A percentile compares a stretch with the other conserved stretches of the same genome.
Conservation (phyloP, 2,888 invertebrate genomes). For the Epistrophe grossulariae region DNA sequence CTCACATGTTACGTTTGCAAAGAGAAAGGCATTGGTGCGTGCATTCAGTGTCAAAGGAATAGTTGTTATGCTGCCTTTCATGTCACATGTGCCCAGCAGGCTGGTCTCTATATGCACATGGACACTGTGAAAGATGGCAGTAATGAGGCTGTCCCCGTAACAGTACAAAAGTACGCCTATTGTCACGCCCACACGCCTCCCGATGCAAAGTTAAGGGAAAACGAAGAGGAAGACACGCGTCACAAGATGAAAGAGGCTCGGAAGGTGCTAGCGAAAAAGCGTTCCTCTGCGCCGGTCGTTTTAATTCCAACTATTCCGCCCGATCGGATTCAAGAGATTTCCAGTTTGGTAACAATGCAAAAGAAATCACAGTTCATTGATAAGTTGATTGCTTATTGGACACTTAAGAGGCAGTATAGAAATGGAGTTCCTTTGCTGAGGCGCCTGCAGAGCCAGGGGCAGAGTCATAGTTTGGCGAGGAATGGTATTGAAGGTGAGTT, state of each 20-base stretch:
- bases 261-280: slow-evolving; percentile 93
- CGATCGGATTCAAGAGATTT: slow-evolving; percentile 94
- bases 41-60: slow-evolving; percentile 98
- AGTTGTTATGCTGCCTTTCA: slow-evolving; percentile 99
- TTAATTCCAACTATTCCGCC: slow-evolving; percentile 96
- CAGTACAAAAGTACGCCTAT: slow-evolving; percentile 97
- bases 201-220: slow-evolving; percentile 83
- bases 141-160: slow-evolving; percentile 89
- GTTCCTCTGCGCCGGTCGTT: slow-evolving; percentile 95
- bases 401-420: slow-evolving; percentile 95
- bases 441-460: slow-evolving; percentile 89
- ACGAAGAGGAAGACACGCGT: slow-evolving; percentile 87
- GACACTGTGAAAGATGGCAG: slow-evolving; percentile 90
- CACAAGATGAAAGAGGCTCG: slow-evolving; percentile 95
- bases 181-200: slow-evolving; percentile 94
- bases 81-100: slow-evolving; percentile 99
- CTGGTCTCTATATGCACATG: slow-evolving; percentile 97
- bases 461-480: slow-evolving; percentile 85
- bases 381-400: slow-evolving; percentile 97
- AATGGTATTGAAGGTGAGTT: slow-evolving; percentile 85
- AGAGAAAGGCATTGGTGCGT: slow-evolving; percentile 95
- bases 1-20: slow-evolving; percentile 99
- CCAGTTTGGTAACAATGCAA: slow-evolving; percentile 89
- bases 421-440: slow-evolving; percentile 97
- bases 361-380: slow-evolving; percentile 94